A percentile compares a stretch with the other conserved stretches of the same genome.
Conservation (phyloP, 2,113 vertebrate genomes). For the Heliornis fulica region DNA sequence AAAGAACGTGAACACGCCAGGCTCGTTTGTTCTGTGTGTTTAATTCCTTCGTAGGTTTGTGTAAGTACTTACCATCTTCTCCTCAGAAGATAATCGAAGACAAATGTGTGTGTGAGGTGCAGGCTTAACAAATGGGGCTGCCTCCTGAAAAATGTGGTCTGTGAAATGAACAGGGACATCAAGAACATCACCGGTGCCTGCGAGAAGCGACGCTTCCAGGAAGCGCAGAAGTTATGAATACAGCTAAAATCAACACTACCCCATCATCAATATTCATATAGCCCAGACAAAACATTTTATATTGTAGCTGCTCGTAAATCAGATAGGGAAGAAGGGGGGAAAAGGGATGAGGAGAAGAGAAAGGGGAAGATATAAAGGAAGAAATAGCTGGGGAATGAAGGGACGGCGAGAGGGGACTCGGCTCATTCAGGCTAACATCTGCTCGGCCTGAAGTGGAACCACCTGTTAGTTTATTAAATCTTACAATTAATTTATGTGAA, state of each 20-base stretch:
- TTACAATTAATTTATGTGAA: slow-evolving; percentile 75
- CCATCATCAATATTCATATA: slow-evolving; percentile 72
- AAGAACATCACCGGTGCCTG: neutral
- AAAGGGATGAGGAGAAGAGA: slow-evolving; percentile 17
- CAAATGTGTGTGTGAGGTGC: slow-evolving; percentile 13
- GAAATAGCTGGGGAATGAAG: slow-evolving; percentile 50
- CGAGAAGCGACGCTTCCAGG: slow-evolving; percentile 32
- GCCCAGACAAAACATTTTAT: slow-evolving; percentile 62
- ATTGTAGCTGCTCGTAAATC: slow-evolving; percentile 73
- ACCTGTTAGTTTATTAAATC: slow-evolving; percentile 80
- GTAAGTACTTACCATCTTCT: slow-evolving; percentile 47
- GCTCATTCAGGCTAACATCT: slow-evolving; percentile 76
- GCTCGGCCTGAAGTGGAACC: slow-evolving; percentile 76
- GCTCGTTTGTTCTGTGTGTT: slow-evolving; percentile 58
- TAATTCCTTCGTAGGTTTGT: slow-evolving; percentile 54
- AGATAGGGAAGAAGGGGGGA: slow-evolving; percentile 21
- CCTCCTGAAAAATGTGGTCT: neutral
- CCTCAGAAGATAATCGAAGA: slow-evolving; percentile 40
- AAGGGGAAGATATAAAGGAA: slow-evolving; percentile 59
- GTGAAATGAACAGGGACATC: rapidly evolving
- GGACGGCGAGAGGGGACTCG: slow-evolving; percentile 50
- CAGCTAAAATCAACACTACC: slow-evolving; percentile 56
- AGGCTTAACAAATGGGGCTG: slow-evolving; percentile 26
- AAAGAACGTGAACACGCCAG: slow-evolving; percentile 19
- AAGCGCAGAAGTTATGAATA: slow-evolving; percentile 46